A percentile compares a stretch with the other conserved stretches of the same genome.
These are phyloP conservation scores for Chloebia gouldiae DNA, from an alignment of 2,113 vertebrate species.

Conservation along the genomic window DNA sequence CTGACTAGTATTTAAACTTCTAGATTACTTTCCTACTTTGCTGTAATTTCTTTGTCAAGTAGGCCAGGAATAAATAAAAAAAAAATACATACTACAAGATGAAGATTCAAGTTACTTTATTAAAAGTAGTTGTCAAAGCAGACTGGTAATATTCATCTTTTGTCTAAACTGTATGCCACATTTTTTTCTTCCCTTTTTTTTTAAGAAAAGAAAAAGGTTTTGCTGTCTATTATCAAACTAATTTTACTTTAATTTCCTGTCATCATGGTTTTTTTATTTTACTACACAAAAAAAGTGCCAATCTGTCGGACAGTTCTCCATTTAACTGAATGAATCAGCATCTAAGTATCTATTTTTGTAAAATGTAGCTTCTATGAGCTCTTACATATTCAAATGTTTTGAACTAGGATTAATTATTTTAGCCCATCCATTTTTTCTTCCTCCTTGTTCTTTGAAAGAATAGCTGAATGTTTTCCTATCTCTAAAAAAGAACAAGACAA, in stretches of 20 bases:
- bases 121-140: not conserved
- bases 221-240: not conserved
- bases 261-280: not conserved
- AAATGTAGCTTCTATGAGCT: not conserved
- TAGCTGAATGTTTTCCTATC: not conserved
- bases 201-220: not conserved
- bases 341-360: not conserved
- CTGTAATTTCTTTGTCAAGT: not conserved
- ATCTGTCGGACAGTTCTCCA: not conserved
- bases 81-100: not conserved
- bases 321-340: not conserved
- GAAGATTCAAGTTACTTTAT: not conserved
- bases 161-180: not conserved
- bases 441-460: slow-evolving; percentile 10
- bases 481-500: not conserved
- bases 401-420: not conserved
- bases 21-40: not conserved
- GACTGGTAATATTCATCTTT: not conserved
- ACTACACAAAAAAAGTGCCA: not conserved
- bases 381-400: not conserved
- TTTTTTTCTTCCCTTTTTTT: not conserved
- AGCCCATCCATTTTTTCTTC: not conserved
- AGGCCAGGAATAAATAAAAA: not conserved
- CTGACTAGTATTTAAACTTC: not conserved
- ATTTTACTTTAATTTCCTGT: slow-evolving; percentile 9